Evolutionary conservation across 2,888 invertebrate genomes (phyloP), one percentile per base, ranked within the genome.

Genomic region (Boloria selene): DNA sequence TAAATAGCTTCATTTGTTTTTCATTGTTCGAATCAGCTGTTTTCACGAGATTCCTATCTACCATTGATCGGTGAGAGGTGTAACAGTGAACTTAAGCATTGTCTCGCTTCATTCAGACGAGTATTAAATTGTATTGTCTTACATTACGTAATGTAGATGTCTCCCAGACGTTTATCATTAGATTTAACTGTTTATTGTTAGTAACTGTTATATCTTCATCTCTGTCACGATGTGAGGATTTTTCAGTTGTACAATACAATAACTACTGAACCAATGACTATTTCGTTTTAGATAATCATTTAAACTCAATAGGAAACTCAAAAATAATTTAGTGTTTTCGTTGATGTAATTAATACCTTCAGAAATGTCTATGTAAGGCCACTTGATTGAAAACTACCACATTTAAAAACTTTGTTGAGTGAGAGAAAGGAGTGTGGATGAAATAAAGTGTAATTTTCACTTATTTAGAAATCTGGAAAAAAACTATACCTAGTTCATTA

Each of bases 21-120:
- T 86, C 85, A 86, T 88, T 85, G 88, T 90, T 89, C 75, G 79
- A 65, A 89, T 87, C 90, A 90, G 90, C 90, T 91, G 91, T 85
- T 90, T 85, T 82, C 83, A 80, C 75, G 83, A 79, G 87, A 88
- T 87, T 78, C 78, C 77, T 82, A 87, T 90, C 88, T 85, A 66
- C 76, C 73, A 83, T 83, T 86, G 87, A 87, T 88, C 82, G 80
- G 83, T 82, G 86, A 86, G 84, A 85, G 80, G 82, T 81, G 82
- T 79, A 80, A 79, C 83, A 84, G 79, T 87, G 86, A 85, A 85
- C 86, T 86, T 82, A 78, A 65, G 78, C 77, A 82, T 84, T 85
- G 84, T 86, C 76, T 82, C 75, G 76, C 78, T 72, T 56, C 75
- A 76, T 79, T 77, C 80, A 79, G 77, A 77, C 74, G 77, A 74